Evolutionary conservation across 2,888 invertebrate species (phyloP), one percentile per base, ranked within the genome.

Genomic region (Folsomia candida): DNA sequence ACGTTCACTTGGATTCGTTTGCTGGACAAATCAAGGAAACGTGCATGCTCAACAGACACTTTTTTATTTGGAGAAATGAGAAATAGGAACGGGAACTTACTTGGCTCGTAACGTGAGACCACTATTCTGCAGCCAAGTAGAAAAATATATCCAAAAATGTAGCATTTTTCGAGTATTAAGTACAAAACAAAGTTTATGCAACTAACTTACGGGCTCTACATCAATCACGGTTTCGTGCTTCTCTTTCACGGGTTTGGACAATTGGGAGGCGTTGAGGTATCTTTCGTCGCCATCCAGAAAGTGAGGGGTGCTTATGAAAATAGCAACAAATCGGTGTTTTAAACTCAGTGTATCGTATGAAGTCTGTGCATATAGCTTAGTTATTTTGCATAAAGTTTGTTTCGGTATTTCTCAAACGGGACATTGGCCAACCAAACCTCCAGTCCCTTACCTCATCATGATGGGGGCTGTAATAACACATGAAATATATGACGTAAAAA

Each of bases 1-100:
- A 76, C 24, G 28, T 72, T 73, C 11, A 76, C 70, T 62, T 76
- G 76, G 18, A 76, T 67, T 37, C 70, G 61, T 67, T 76, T 76
- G 24, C 68, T 58, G 22, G 28, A 59, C 28, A 6, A 25, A 37
- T 37, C 14, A n/a, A n/a, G n/a, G n/a, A n/a, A n/a, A n/a, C n/a
- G n/a, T n/a, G n/a, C n/a, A n/a, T n/a, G n/a, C n/a, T n/a, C n/a
- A n/a, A n/a, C n/a, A n/a, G n/a, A 37, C 4, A 37, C 37, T 37
- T 37, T 37, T 4, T 37, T 37, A 37, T 22, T 25, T 9, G 25
- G 25, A 60, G 60, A 9, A 60, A n/a, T 6, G 20, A 64, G n/a
- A 51, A n/a, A n/a, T n/a, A n/a, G n/a, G n/a, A n/a, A n/a, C n/a
- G 22, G 47, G 6, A 27, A 22, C 29, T 47, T 22, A 64, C 47